Base-by-base conservation (phyloP, 2,113 vertebrate genomes). In the Gymnogyps californianus region DNA sequence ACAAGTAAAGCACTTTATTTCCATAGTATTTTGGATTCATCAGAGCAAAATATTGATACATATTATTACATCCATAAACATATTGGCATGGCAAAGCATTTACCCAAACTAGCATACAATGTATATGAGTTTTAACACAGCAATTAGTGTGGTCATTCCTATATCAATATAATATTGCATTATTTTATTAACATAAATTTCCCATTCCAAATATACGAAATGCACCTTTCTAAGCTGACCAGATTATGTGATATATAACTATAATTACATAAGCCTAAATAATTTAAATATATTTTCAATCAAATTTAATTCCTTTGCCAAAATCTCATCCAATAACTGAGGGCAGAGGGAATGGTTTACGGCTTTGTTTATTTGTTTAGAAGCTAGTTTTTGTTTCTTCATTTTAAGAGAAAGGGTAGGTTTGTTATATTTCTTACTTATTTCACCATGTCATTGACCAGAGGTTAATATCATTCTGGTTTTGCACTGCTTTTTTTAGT, bases 291-390 rank as follows among this genome's bases (percentile, higher is more conserved):
- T 44, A 10, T 25, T 66, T 49, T 64, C 18, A 85, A 26, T 66
- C 5, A 67, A 40, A 72, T 83, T 75, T 52, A 28, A 87, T 10
- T 51, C 10, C 7, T 91, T 58, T 87, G 18, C 4, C n/a, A 76
- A 92, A 92, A 51, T 46, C 5, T 69, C 17, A 29, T 65, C 5
- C 4, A 36, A 8, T 42, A 78, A 29, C 0, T 51, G 4, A 2
- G 21, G 6, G 1, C 3, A 77, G 28, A 69, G 6, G 18, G 1
- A 0, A 36, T 38, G 26, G 25, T 16, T 66, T 51, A 64, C 34
- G 19, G 3, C 16, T 61, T 77, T 40, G 2, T 52, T 86, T 69
- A 16, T 75, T 83, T 69, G 2, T 51, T 87, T 74, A 78, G 51
- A 52, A 66, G 1, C 6, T 49, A 54, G 10, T 4, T 55, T 81